Percentiles rank a stretch among this genome's conserved stretches.
phyloP scores from a whole-genome alignment of 2,113 vertebrate genomes.

The Polypterus bichir region DNA sequence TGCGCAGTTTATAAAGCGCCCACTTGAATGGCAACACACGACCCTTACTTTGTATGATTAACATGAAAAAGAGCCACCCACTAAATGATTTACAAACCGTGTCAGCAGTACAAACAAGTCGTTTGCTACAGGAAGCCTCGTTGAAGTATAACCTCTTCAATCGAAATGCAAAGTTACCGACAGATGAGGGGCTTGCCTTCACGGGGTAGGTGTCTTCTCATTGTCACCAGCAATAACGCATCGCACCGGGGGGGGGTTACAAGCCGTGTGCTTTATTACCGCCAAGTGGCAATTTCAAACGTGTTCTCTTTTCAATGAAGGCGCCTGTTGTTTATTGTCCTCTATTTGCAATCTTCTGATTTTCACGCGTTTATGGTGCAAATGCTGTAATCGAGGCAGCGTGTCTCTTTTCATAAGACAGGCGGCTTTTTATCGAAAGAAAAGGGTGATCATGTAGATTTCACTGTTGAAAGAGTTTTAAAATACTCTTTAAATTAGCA shows the following conservation, averaged over 20 bases:
- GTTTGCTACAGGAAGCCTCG: slow-evolving; percentile 18
- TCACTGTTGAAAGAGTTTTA: slow-evolving; percentile 4
- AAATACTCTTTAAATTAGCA: slow-evolving; percentile 2
- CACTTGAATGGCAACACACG: slow-evolving; percentile 14
- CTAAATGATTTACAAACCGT: slow-evolving; percentile 16
- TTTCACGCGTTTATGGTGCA: slow-evolving; percentile 40
- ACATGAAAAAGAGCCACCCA: slow-evolving; percentile 26
- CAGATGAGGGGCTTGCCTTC: slow-evolving; percentile 24
- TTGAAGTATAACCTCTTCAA: slow-evolving; percentile 9
- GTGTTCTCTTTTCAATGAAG: slow-evolving; percentile 38
- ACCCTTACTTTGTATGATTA: slow-evolving; percentile 27
- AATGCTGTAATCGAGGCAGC: slow-evolving; percentile 36
- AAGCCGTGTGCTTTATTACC: slow-evolving; percentile 40
- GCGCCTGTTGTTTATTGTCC: slow-evolving; percentile 47
- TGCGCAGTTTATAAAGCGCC: slow-evolving; percentile 18
- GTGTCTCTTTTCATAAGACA: slow-evolving; percentile 8
- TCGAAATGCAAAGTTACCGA: slow-evolving; percentile 12
- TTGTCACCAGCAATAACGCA: slow-evolving; percentile 37
- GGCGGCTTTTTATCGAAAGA: slow-evolving; percentile 12
- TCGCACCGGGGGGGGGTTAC: slow-evolving; percentile 25
- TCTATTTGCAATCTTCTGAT: slow-evolving; percentile 41
- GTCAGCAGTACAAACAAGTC: slow-evolving; percentile 13
- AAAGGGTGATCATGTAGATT: slow-evolving; percentile 20
- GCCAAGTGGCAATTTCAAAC: slow-evolving; percentile 48
- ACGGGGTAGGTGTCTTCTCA: slow-evolving; percentile 17